A percentile compares a stretch with the other conserved stretches of the same genome.
These are phyloP conservation scores for Troides helena DNA, from an alignment of 2,888 invertebrate genomes.

Conservation along the genomic window DNA sequence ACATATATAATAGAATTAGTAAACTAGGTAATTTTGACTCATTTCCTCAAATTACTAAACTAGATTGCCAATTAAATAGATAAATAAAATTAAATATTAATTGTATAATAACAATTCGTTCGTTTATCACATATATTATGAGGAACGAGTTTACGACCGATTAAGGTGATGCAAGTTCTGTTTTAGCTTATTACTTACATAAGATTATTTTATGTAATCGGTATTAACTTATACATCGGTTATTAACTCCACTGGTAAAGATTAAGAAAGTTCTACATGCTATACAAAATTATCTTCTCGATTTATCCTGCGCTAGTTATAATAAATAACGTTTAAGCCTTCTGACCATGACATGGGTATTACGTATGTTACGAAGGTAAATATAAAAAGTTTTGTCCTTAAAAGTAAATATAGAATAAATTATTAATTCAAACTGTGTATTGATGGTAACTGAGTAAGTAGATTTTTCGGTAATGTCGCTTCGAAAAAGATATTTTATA, in stretches of 20 bases:
- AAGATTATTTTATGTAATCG: constrained; percentile 14
- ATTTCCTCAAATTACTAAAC: too few relatives aligned
- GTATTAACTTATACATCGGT: background rate
- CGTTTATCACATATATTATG: constrained; percentile 13
- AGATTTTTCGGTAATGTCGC: too few relatives aligned
- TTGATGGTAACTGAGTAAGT: too few relatives aligned
- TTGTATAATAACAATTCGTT: constrained; percentile 5
- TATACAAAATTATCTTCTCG: background rate
- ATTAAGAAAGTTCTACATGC: background rate
- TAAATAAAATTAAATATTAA: background rate
- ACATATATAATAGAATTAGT: background rate
- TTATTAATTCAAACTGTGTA: too few relatives aligned
- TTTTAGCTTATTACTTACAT: constrained; percentile 21
- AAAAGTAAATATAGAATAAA: too few relatives aligned
- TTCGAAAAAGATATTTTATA: too few relatives aligned
- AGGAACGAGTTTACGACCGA: constrained; percentile 8
- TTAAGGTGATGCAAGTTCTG: constrained; percentile 14
- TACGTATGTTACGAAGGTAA: background rate
- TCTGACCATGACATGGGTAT: background rate
- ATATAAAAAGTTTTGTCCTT: background rate
- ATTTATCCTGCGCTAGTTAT: background rate
- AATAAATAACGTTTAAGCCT: background rate
- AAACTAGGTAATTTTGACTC: background rate
- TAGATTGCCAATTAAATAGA: background rate
- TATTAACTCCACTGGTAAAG: background rate